These are phyloP conservation scores for Anguilla pacifica DNA, from an alignment of 2,797 vertebrate genomes.

Conservation along the genomic window DNA sequence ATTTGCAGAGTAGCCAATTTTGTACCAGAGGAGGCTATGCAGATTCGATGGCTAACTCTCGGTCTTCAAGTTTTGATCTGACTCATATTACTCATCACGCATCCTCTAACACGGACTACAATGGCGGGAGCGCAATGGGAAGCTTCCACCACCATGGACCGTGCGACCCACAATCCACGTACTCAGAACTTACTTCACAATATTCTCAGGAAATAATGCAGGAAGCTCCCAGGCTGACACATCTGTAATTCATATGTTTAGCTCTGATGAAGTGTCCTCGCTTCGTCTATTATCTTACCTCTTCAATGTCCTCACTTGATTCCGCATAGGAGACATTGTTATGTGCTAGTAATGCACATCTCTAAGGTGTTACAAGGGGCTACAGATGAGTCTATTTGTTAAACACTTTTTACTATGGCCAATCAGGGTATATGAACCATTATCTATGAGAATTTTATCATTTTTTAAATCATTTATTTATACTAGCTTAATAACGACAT, in stretches of 20 bases:
- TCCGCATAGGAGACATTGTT: conserved; percentile 86
- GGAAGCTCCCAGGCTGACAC: conserved; percentile 98
- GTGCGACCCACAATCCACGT: conserved; percentile 90
- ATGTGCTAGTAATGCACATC: conserved; percentile 78
- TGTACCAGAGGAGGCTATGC: conserved; percentile 93
- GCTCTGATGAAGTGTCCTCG: conserved; percentile 53
- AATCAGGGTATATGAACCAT: conserved; percentile 98
- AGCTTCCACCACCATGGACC: conserved; percentile 91
- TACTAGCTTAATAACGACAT: conserved; percentile 84
- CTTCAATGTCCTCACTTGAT: conserved; percentile 52
- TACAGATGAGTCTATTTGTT: conserved; percentile 67
- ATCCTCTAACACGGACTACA: conserved; percentile 91
- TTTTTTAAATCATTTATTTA: conserved; percentile 86
- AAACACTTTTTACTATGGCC: conserved; percentile 79
- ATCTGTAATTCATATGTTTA: conserved; percentile 84
- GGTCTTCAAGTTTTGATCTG: conserved; percentile 91
- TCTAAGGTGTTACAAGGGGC: conserved; percentile 57
- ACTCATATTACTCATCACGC: conserved; percentile 89
- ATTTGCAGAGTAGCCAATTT: conserved; percentile 94
- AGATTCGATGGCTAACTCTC: conserved; percentile 88
- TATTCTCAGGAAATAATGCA: conserved; percentile 99
- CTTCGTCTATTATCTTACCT: conserved; percentile 71
- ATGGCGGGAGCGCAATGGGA: conserved; percentile 87
- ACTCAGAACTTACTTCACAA: conserved; percentile 95
- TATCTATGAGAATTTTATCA: conserved; percentile 75